Evolutionary conservation across 2,888 invertebrate genomes (phyloP).

Genomic region (Ichneumoninae sp.): DNA sequence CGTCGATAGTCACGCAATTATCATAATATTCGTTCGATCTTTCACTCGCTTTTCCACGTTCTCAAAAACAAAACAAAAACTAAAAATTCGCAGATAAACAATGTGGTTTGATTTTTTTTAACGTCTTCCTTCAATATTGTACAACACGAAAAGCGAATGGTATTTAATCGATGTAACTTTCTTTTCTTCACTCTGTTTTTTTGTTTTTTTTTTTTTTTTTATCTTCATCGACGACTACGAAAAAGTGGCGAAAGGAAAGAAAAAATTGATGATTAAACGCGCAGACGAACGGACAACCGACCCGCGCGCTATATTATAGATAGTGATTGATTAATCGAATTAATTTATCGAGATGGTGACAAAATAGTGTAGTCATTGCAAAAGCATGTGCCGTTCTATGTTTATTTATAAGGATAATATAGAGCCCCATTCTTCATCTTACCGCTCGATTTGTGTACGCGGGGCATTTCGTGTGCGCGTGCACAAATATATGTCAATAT

Average conservation of each 20-base stretch:
- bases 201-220: constrained; percentile 8
- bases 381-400: constrained; percentile 69
- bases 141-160: constrained; percentile 68
- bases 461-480: constrained; percentile 61
- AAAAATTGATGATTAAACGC: constrained; percentile 34
- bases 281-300: constrained; percentile 27
- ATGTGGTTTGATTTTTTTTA: constrained; percentile 43
- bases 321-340: constrained; percentile 51
- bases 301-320: constrained; percentile 39
- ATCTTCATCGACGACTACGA: constrained; percentile 28
- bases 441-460: constrained; percentile 62
- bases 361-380: constrained; percentile 68
- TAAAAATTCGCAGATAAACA: constrained; percentile 47
- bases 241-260: constrained; percentile 18
- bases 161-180: constrained; percentile 45
- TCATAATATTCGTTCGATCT: constrained; percentile 33
- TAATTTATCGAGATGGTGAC: constrained; percentile 55
- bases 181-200: neutral
- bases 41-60: constrained; percentile 38
- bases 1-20: constrained; percentile 50
- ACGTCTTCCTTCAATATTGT: constrained; percentile 55
- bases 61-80: constrained; percentile 13
- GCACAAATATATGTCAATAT: constrained; percentile 62
- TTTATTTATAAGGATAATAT: constrained; percentile 57
- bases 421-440: constrained; percentile 28